phyloP scores from a whole-genome alignment of 2,113 vertebrate genomes.

The Etheostoma spectabile region DNA sequence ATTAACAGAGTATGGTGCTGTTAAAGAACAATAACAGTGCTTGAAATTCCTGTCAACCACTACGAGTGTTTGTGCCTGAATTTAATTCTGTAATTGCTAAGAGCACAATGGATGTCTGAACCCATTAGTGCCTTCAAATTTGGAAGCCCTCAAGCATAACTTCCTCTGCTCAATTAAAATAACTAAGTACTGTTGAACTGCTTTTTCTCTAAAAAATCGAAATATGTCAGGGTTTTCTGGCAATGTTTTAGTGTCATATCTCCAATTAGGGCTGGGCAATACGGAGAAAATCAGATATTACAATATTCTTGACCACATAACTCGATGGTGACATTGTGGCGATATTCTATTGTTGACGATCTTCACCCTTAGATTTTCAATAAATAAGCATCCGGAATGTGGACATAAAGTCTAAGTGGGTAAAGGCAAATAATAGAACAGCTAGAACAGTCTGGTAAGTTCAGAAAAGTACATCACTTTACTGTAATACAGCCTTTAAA shows the following conservation, averaged over 20 bases:
- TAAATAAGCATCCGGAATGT: too few relatives aligned
- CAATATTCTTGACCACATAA: too few relatives aligned
- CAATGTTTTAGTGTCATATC: neutral
- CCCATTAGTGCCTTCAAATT: slow-evolving; percentile 16
- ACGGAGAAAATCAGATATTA: too few relatives aligned
- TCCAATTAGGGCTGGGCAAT: too few relatives aligned
- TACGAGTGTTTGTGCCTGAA: slow-evolving; percentile 3
- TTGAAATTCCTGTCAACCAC: slow-evolving; percentile 11
- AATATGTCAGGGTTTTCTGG: neutral
- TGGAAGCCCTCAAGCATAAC: neutral
- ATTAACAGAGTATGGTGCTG: slow-evolving; percentile 1
- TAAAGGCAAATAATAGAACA: too few relatives aligned
- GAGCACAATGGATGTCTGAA: neutral
- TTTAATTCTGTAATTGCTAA: slow-evolving; percentile 29
- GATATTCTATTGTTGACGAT: too few relatives aligned
- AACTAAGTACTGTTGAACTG: neutral
- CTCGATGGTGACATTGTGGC: too few relatives aligned
- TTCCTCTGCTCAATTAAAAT: slow-evolving; percentile 6
- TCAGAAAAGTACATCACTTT: too few relatives aligned
- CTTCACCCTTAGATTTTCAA: too few relatives aligned
- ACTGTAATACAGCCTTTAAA: too few relatives aligned
- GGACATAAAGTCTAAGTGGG: too few relatives aligned
- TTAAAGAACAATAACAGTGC: slow-evolving; percentile 30
- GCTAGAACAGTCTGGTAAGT: too few relatives aligned
- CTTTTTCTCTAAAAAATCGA: neutral